phyloP scores from a whole-genome alignment of 2,888 invertebrate genomes.

The Heliconius ismenius region DNA sequence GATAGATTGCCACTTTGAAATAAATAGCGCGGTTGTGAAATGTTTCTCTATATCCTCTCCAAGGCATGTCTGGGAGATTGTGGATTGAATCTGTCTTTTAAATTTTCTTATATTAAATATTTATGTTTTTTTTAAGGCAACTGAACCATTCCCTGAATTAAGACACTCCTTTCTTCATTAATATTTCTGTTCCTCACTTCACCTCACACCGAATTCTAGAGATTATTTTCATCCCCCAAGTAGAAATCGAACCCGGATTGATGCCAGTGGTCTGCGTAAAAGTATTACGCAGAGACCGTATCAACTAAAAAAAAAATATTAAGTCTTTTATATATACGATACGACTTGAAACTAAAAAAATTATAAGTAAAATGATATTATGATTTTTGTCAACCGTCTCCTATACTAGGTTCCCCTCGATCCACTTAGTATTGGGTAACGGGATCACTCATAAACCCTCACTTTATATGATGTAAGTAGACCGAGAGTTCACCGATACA shows the following conservation, averaged over 20 bases:
- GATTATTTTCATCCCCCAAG: too few relatives aligned
- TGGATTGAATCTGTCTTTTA: background rate
- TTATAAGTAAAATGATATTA: background rate
- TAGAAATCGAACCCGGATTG: too few relatives aligned
- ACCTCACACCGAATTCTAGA: too few relatives aligned
- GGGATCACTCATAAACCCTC: conserved; percentile 63
- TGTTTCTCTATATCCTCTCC: background rate
- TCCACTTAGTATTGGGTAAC: conserved; percentile 60
- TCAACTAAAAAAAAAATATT: too few relatives aligned
- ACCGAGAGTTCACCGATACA: conserved; percentile 51
- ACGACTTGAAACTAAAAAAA: too few relatives aligned
- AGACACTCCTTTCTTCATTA: too few relatives aligned
- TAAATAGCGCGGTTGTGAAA: conserved; percentile 14
- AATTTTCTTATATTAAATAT: background rate
- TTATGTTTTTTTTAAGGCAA: too few relatives aligned
- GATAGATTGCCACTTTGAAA: conserved; percentile 14
- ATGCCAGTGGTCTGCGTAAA: too few relatives aligned
- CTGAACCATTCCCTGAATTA: too few relatives aligned
- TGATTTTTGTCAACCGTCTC: background rate
- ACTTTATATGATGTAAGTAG: conserved; percentile 69
- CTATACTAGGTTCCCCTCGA: conserved; percentile 43
- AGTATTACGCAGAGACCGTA: too few relatives aligned
- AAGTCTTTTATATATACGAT: too few relatives aligned
- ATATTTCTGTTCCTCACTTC: too few relatives aligned
- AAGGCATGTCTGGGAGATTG: background rate